Conservation (phyloP, 2,113 vertebrate species). For the Sphaerodactylus townsendi region DNA sequence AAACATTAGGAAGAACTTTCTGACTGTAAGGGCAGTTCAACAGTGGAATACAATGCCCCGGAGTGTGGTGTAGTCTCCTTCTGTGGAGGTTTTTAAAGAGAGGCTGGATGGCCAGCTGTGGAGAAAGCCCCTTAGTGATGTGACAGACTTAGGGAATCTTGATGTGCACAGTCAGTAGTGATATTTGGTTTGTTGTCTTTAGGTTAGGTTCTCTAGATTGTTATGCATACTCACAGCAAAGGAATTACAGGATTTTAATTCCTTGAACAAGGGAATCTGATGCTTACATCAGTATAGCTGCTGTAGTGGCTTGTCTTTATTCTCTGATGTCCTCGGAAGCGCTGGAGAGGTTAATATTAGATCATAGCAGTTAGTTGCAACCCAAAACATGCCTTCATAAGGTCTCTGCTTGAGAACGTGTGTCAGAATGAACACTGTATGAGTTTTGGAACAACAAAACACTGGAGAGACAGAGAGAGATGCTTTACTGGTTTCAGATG, state of each 20-base stretch:
- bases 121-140: no score
- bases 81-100: no score
- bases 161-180: background rate
- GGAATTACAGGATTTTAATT: background rate
- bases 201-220: background rate
- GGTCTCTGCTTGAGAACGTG: conserved; percentile 5
- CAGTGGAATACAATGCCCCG: no score
- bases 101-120: no score
- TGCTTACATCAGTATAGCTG: fast-evolving
- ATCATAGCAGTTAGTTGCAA: background rate
- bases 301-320: background rate
- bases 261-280: fast-evolving
- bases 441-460: conserved; percentile 61
- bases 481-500: conserved; percentile 60
- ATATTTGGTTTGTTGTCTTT: background rate
- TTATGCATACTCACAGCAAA: background rate
- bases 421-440: conserved; percentile 31
- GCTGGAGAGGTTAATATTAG: background rate
- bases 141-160: background rate
- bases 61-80: no score
- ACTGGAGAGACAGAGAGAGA: conserved; percentile 47
- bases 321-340: background rate
- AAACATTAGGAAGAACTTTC: no score
- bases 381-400: background rate
- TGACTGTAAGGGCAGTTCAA: no score